phyloP scores from a whole-genome alignment of 2,113 vertebrate genomes.

The Jaculus jaculus region DNA sequence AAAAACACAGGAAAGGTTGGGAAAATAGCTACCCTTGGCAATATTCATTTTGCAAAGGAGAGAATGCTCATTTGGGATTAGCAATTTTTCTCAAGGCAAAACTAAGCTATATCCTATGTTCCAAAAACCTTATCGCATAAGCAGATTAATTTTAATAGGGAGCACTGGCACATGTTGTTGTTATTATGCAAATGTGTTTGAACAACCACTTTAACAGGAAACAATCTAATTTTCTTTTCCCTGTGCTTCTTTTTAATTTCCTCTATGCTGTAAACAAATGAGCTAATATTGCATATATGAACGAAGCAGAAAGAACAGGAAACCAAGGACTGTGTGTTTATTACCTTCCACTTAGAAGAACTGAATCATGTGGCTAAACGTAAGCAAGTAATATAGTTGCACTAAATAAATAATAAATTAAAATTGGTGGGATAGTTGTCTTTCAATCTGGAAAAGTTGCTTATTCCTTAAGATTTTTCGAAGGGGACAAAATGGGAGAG shows the following conservation, averaged over 20 bases:
- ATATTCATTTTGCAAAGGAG: slow-evolving; percentile 13
- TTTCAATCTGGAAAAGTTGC: neutral
- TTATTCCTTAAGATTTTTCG: neutral
- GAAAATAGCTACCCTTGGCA: neutral
- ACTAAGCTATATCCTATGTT: slow-evolving; percentile 8
- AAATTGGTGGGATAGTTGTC: neutral
- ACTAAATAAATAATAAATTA: slow-evolving; percentile 33
- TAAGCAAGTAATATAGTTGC: neutral
- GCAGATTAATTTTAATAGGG: slow-evolving; percentile 61
- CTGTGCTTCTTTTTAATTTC: slow-evolving; percentile 62
- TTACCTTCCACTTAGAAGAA: slow-evolving; percentile 48
- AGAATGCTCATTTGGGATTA: slow-evolving; percentile 41
- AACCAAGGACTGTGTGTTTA: neutral
- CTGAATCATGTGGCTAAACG: neutral
- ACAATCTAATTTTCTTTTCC: slow-evolving; percentile 55
- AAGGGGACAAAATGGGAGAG: neutral
- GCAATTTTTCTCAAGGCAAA: slow-evolving; percentile 18
- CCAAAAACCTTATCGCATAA: slow-evolving; percentile 54
- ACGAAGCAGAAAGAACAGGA: slow-evolving; percentile 30
- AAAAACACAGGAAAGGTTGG: slow-evolving; percentile 22
- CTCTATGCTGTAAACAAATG: slow-evolving; percentile 51
- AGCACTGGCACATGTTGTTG: slow-evolving; percentile 23
- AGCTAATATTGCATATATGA: slow-evolving; percentile 28
- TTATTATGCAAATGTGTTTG: slow-evolving; percentile 59
- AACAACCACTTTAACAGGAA: slow-evolving; percentile 54